Evolutionary conservation across 2,888 invertebrate species (phyloP), one percentile per base, ranked within the genome.

Genomic region (Diadegma fenestrale): DNA sequence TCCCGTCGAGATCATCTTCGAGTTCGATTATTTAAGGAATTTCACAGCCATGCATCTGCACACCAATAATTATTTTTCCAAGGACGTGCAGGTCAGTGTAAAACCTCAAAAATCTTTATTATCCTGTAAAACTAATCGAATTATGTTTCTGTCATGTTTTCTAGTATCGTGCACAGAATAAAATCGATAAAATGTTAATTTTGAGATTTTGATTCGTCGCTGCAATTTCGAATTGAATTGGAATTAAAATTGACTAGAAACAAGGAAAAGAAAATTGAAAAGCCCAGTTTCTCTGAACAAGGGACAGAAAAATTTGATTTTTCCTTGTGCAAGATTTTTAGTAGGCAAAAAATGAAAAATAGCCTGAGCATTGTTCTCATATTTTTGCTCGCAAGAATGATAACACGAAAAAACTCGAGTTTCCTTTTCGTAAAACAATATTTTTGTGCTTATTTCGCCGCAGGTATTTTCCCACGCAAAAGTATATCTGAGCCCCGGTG

Each of bases 401-500:
- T 51, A 71, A 71, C 51, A 51, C 26, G 51, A 51, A 51, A 48
- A 48, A 71, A 17, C 17, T n/a, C 7, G 10, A 6, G 30, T 30
- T 58, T 72, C n/a, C 43, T 75, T 61, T 73, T 61, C n/a, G 22
- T 61, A 43, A 48, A 63, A 14, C 51, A 69, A 51, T 76, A 69
- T 37, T 79, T 75, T 84, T 43, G 22, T 54, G n/a, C 33, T n/a
- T 12, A 41, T 66, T 80, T 84, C 48, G 80, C 82, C 77, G 48
- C 95, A 97, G 96, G 97, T 97, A 86, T 97, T 97, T 94, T 96
- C 96, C 14, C 96, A 96, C 91, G 97, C 97, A 66, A 96, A 96
- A 93, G 96, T 97, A 45, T 97, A 96, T 94, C 97, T 97, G 94
- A 96, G 97, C 93, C 95, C 96, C 66, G 96, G 96, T 78, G 97